Evolutionary conservation across 2,113 vertebrate species (phyloP).

Genomic region (Datnioides undecimradiatus): DNA sequence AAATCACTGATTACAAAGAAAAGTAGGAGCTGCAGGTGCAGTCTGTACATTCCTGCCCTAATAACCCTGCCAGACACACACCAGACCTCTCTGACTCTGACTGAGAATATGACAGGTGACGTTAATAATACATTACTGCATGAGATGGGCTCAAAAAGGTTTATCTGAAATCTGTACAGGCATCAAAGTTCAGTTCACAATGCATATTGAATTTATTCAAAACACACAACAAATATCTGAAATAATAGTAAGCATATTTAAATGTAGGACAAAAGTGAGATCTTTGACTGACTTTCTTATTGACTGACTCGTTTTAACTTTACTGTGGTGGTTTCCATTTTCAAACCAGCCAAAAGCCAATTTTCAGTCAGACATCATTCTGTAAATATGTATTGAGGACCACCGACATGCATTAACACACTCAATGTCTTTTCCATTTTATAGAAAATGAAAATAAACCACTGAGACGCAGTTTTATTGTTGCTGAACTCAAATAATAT

Average conservation of each 20-base stretch:
- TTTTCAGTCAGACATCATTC: not conserved
- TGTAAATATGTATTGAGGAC: not conserved
- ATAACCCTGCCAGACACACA: not conserved
- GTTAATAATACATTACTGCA: constrained; percentile 11
- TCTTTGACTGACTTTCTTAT: too few relatives aligned
- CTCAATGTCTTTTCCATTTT: constrained; percentile 11
- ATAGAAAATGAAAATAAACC: constrained; percentile 38
- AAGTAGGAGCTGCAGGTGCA: not conserved
- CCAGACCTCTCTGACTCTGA: not conserved
- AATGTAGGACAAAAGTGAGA: too few relatives aligned
- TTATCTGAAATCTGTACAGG: not conserved
- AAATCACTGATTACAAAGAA: constrained; percentile 20
- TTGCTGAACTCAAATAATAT: constrained; percentile 2
- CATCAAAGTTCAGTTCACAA: not conserved
- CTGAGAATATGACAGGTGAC: not conserved
- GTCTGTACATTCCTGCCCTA: not conserved
- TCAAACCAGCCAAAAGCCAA: not conserved
- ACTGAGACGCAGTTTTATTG: constrained; percentile 20
- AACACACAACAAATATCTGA: not conserved
- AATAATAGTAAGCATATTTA: not conserved
- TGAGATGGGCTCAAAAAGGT: not conserved
- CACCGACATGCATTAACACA: not conserved
- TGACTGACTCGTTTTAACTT: not conserved
- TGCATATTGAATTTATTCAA: constrained; percentile 1
- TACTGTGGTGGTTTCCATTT: not conserved